Percentiles rank a stretch among this genome's conserved stretches.
These are phyloP conservation scores for Tipula vernalis DNA, from an alignment of 2,888 invertebrate genomes.

Conservation along the genomic window DNA sequence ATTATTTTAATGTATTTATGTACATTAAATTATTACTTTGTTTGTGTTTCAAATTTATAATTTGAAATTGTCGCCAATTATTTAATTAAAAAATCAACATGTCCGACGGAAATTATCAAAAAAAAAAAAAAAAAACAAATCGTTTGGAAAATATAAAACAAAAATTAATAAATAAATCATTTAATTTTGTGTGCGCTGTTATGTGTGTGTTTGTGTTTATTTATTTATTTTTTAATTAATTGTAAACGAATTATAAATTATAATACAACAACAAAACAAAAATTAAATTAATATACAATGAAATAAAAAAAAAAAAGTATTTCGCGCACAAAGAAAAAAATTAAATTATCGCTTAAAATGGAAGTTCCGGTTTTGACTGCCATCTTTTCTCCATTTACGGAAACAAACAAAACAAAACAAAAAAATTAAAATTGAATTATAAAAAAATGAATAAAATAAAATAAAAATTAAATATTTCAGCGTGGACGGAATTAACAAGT, in stretches of 20 bases:
- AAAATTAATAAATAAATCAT: not conserved
- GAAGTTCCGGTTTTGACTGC: conserved; percentile 16
- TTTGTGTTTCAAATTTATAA: not conserved
- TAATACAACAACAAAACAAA: not conserved
- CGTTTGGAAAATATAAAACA: not conserved
- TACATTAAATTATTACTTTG: not conserved
- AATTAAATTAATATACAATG: conserved; percentile 1
- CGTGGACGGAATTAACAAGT: conserved; percentile 10
- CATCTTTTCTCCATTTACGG: conserved; percentile 10
- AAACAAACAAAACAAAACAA: not conserved
- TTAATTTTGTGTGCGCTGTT: not conserved
- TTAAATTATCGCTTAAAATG: conserved; percentile 12
- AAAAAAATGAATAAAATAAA: not conserved
- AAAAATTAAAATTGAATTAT: not conserved
- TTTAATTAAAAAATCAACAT: not conserved
- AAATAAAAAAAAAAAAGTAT: not conserved
- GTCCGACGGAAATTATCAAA: not conserved
- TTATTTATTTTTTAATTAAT: not conserved
- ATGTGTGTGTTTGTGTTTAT: not conserved
- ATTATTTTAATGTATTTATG: not conserved
- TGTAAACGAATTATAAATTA: not conserved
- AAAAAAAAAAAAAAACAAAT: not conserved
- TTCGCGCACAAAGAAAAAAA: conserved; percentile 7
- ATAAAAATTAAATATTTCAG: conserved; percentile 7
- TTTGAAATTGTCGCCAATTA: not conserved